These are phyloP conservation scores for Leptodirus hochenwartii DNA, from an alignment of 2,888 invertebrate species.

Conservation along the genomic window DNA sequence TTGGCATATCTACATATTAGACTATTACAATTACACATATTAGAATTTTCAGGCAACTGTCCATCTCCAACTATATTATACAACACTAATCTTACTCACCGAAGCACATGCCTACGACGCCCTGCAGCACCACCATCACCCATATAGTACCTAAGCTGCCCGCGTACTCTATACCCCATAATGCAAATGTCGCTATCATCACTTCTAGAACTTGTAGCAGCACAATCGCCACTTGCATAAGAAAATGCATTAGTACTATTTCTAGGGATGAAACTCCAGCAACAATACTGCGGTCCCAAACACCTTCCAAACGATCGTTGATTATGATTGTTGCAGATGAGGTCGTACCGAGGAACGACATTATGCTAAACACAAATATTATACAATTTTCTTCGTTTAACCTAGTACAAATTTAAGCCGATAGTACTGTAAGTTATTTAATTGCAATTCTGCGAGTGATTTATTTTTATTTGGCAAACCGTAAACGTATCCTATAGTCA, in stretches of 20 bases:
- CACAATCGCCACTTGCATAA: slow-evolving; percentile 57
- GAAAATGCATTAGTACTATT: slow-evolving; percentile 63
- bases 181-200: slow-evolving; percentile 39
- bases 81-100: slow-evolving; percentile 34
- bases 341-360: slow-evolving; percentile 71
- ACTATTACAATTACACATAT: too few species aligned
- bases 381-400: too few species aligned
- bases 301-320: slow-evolving; percentile 61
- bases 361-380: slow-evolving; percentile 41
- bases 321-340: slow-evolving; percentile 71
- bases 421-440: too few species aligned
- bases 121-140: slow-evolving; percentile 48
- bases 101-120: slow-evolving; percentile 71
- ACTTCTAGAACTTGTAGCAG: slow-evolving; percentile 45
- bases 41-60: too few species aligned
- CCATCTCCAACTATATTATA: too few species aligned
- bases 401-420: too few species aligned
- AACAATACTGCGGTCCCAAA: slow-evolving; percentile 73
- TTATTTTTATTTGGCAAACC: too few species aligned
- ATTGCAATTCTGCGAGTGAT: too few species aligned
- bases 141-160: slow-evolving; percentile 44
- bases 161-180: slow-evolving; percentile 39
- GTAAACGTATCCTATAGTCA: too few species aligned
- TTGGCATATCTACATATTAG: too few species aligned
- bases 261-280: slow-evolving; percentile 69